Conservation (phyloP, 2,113 vertebrate genomes). For the Cephalophus harveyi region DNA sequence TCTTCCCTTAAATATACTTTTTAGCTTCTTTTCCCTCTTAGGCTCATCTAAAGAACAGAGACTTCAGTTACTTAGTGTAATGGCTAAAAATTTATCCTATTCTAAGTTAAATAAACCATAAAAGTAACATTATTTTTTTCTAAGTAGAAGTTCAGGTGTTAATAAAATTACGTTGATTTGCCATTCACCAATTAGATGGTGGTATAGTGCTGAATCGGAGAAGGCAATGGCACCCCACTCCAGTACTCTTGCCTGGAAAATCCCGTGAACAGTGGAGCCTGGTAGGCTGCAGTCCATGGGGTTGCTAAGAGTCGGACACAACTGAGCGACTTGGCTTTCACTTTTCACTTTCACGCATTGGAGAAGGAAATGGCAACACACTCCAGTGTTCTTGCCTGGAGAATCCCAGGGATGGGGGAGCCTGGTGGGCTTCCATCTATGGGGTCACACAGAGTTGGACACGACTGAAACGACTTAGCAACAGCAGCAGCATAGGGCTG, state of each 20-base stretch:
- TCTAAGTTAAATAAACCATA: neutral
- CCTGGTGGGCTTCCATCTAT: no score
- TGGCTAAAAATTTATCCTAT: neutral
- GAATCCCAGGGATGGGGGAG: no score
- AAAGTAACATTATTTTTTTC: neutral
- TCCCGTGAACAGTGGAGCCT: accelerated
- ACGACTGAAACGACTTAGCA: neutral
- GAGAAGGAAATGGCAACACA: no score
- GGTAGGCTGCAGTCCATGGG: no score
- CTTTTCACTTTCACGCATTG: no score
- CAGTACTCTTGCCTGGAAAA: neutral
- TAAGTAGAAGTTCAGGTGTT: neutral
- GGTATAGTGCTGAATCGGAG: neutral
- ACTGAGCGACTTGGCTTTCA: no score
- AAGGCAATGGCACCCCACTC: neutral
- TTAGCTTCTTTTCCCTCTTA: neutral
- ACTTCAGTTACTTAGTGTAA: neutral
- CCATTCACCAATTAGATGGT: neutral
- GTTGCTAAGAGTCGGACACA: accelerated
- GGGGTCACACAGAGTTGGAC: neutral
- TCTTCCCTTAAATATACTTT: neutral
- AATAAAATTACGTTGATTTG: neutral
- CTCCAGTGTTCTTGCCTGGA: no score
- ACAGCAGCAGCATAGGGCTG: neutral
- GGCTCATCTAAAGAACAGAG: neutral